Percentiles rank a stretch among this genome's conserved stretches.
Evolutionary conservation across 1,140 invertebrate genomes (phyloP).

Genomic region (Leptinotarsa texana): DNA sequence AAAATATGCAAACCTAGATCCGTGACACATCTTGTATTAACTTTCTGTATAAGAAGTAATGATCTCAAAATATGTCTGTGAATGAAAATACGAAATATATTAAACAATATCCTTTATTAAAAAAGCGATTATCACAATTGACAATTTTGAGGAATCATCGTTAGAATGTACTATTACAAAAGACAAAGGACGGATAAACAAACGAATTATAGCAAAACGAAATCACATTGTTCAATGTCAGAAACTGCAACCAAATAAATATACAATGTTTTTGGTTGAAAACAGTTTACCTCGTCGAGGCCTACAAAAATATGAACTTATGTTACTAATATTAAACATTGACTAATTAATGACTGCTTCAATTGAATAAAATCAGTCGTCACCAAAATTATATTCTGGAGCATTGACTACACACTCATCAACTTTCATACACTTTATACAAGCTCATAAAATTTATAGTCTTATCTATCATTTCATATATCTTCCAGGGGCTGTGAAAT

Average conservation of each 20-base stretch:
- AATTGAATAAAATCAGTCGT: slow-evolving; percentile 52
- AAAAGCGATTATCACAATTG: slow-evolving; percentile 55
- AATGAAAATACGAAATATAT: slow-evolving; percentile 25
- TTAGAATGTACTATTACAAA: slow-evolving; percentile 35
- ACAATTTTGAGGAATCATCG: slow-evolving; percentile 50
- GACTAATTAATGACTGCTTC: slow-evolving; percentile 52
- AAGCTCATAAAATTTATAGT: slow-evolving; percentile 43
- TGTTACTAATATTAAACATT: slow-evolving; percentile 42
- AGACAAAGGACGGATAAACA: slow-evolving; percentile 53
- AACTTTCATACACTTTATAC: slow-evolving; percentile 54
- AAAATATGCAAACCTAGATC: too few relatives aligned
- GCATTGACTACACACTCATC: slow-evolving; percentile 45
- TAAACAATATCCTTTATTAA: slow-evolving; percentile 52
- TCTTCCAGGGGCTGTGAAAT: slow-evolving; percentile 54
- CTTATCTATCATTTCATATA: slow-evolving; percentile 42
- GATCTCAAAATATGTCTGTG: too few relatives aligned
- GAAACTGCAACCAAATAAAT: not conserved
- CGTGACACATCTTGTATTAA: too few relatives aligned
- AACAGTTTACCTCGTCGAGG: slow-evolving; percentile 41
- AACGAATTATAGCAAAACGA: not conserved
- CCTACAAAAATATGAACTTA: slow-evolving; percentile 35
- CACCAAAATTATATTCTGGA: slow-evolving; percentile 51
- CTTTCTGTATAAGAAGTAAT: too few relatives aligned
- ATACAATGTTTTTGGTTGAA: slow-evolving; percentile 1
- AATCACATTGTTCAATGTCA: not conserved